Base-by-base conservation (phyloP, 2,113 vertebrate genomes). In the Eupsittula cactorum region DNA sequence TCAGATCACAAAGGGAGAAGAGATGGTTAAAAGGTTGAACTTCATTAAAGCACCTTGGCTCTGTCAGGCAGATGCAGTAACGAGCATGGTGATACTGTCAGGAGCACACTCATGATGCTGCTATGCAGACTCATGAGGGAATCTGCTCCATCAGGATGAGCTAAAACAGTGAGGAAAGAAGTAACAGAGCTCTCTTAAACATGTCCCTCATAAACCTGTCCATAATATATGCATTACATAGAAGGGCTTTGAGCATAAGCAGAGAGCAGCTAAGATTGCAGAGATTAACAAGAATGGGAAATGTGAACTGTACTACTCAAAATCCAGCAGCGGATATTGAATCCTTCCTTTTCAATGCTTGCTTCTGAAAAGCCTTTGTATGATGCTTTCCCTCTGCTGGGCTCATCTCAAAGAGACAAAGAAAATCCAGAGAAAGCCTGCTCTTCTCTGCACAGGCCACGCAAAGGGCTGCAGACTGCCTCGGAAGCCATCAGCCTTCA, bases 311-410 rank as follows among this genome's bases (percentile, higher is more conserved):
- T 46, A 31, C 65, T 47, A 65, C 90, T 90, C 29, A 52, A 89
- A 93, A 64, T 42, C 91, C 86, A 87, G 77, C 89, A 92, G 92
- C 31, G 11, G 92, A 94, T 96, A 97, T 79, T 95, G 93, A 91
- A 95, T 92, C 47, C 50, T 81, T 93, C 82, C 77, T 90, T 96
- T 93, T 88, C 86, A 86, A 21, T 2, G 35, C 81, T 52, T 29
- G 64, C 68, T 60, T 83, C 82, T 94, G 64, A 94, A 93, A 96
- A 88, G 67, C 87, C 76, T 95, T 95, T 94, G 64, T 82, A 68
- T 1, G 1, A 83, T 41, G 82, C 71, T 78, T 92, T 91, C 59
- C 59, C 68, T 88, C 52, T 41, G 88, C 73, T 46, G 46, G 70
- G 63, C 71, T 90, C 76, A 82, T 94, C 88, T 93, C 33, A 19